Percentiles rank a stretch among this genome's conserved stretches.
Conservation (phyloP, 2,113 vertebrate species). For the Origma solitaria region DNA sequence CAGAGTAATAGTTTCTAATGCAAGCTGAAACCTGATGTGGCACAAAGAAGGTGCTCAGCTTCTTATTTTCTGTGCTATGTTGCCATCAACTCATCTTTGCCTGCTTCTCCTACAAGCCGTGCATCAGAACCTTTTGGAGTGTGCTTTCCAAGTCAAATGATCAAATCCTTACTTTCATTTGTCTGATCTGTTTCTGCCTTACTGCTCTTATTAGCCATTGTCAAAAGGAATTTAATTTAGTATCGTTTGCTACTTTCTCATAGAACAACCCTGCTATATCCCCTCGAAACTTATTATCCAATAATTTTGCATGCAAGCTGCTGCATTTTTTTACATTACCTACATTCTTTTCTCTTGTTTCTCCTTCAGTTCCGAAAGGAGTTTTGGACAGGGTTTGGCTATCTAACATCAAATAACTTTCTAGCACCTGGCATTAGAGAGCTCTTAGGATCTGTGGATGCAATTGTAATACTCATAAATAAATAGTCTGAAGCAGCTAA, state of each 20-base stretch:
- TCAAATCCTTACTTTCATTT: background rate
- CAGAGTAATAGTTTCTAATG: background rate
- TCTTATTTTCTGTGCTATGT: background rate
- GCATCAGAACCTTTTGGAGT: background rate
- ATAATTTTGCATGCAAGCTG: background rate
- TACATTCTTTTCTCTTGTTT: background rate
- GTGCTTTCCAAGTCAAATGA: background rate
- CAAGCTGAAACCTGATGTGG: background rate
- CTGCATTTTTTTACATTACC: background rate
- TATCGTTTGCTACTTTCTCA: background rate
- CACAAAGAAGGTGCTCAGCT: background rate
- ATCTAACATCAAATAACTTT: background rate
- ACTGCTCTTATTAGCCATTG: background rate
- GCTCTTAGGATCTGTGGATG: background rate
- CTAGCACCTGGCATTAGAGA: background rate
- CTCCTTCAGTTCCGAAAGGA: background rate
- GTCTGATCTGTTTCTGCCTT: background rate
- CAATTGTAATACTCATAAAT: background rate
- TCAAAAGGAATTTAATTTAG: background rate
- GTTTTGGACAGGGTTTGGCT: background rate
- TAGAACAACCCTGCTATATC: background rate
- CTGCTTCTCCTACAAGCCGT: background rate
- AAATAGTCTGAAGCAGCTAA: background rate
- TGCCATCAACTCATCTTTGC: background rate
- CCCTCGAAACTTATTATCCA: background rate